A percentile compares a stretch with the other conserved stretches of the same genome.
Conservation (phyloP, 2,888 invertebrate genomes). For the Ophioninae sp. region DNA sequence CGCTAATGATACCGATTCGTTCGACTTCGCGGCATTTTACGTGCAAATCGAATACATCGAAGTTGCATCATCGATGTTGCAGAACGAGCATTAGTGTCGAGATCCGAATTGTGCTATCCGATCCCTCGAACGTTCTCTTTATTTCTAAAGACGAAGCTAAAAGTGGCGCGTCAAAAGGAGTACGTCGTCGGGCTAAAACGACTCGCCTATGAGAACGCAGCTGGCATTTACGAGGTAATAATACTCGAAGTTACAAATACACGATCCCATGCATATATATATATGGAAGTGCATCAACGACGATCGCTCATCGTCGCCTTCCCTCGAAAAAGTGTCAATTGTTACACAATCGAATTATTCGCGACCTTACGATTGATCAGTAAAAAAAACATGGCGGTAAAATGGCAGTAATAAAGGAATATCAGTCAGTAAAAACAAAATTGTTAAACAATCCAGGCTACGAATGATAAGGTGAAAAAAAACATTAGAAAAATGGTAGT, state of each 20-base stretch:
- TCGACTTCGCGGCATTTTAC: slow-evolving; percentile 67
- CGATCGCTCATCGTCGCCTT: slow-evolving; percentile 50
- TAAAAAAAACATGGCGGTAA: not conserved
- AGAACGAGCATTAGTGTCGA: not conserved
- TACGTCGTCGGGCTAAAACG: slow-evolving; percentile 32
- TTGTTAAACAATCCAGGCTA: not conserved
- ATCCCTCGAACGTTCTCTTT: slow-evolving; percentile 1
- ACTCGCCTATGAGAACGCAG: slow-evolving; percentile 54
- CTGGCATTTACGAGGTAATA: slow-evolving; percentile 48
- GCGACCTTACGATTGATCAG: not conserved
- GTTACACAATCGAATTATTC: slow-evolving; percentile 5
- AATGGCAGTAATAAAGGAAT: not conserved
- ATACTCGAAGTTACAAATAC: slow-evolving; percentile 25
- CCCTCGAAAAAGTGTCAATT: slow-evolving; percentile 3
- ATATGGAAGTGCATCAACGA: slow-evolving; percentile 24
- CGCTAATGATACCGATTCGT: slow-evolving; percentile 74
- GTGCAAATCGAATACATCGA: slow-evolving; percentile 36
- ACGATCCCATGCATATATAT: not conserved
- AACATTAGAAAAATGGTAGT: not conserved
- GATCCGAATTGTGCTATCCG: slow-evolving; percentile 6
- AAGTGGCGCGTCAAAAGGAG: slow-evolving; percentile 43
- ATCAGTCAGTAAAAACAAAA: not conserved
- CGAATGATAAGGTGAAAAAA: not conserved
- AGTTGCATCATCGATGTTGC: slow-evolving; percentile 23
- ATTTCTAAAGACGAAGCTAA: not conserved